phyloP scores from a whole-genome alignment of 2,113 vertebrate genomes.

The Epinephelus cyanopodus region DNA sequence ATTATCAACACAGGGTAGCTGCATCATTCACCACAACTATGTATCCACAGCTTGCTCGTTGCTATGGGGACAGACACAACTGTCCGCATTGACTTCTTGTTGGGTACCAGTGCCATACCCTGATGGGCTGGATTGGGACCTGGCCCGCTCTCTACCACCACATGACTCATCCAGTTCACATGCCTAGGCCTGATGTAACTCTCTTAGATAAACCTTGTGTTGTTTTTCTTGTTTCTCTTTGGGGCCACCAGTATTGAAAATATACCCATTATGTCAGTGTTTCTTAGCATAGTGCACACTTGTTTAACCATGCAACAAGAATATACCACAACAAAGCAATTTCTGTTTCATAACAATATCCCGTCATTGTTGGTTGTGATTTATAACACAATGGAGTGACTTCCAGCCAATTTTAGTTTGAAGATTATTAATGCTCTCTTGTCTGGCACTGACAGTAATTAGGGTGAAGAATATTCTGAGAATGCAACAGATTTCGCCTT shows the following conservation, averaged over 20 bases:
- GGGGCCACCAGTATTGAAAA: slow-evolving; percentile 22
- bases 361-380: neutral
- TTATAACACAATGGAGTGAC: slow-evolving; percentile 15
- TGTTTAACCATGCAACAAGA: slow-evolving; percentile 4
- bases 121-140: slow-evolving; percentile 48
- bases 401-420: slow-evolving; percentile 5
- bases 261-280: slow-evolving; percentile 4
- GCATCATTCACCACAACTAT: slow-evolving; percentile 46
- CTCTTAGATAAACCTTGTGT: slow-evolving; percentile 16
- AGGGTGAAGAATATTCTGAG: slow-evolving; percentile 13
- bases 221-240: slow-evolving; percentile 36
- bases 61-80: slow-evolving; percentile 76
- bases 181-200: slow-evolving; percentile 60
- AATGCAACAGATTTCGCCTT: slow-evolving; percentile 23
- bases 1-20: slow-evolving; percentile 27
- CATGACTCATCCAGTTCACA: slow-evolving; percentile 68
- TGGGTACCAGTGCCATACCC: slow-evolving; percentile 42
- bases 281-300: neutral
- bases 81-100: slow-evolving; percentile 45
- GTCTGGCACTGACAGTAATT: slow-evolving; percentile 10
- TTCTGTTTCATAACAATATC: slow-evolving; percentile 18
- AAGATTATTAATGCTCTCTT: slow-evolving; percentile 34
- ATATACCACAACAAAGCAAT: slow-evolving; percentile 5
- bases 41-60: slow-evolving; percentile 57
- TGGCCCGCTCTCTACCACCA: slow-evolving; percentile 26